phyloP scores from a whole-genome alignment of 2,113 vertebrate genomes.

The Triplophysa siluroides region DNA sequence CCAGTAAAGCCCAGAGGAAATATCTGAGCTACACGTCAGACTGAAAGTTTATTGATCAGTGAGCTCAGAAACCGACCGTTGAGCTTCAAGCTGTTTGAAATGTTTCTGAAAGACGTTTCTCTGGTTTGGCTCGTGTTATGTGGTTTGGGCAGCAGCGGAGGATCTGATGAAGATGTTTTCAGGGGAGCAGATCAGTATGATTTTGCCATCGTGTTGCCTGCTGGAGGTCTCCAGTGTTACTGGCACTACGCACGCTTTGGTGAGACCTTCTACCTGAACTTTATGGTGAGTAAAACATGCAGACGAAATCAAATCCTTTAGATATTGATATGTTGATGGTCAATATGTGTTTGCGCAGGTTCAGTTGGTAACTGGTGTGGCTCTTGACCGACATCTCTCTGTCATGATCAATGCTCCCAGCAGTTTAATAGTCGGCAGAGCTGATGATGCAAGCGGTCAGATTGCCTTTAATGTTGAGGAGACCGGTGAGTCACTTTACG shows the following conservation, averaged over 20 bases:
- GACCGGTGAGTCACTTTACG: constrained; percentile 74
- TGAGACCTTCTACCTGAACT: constrained; percentile 88
- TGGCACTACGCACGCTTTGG: constrained; percentile 87
- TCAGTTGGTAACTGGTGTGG: constrained; percentile 83
- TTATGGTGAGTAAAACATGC: constrained; percentile 76
- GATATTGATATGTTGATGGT: background rate
- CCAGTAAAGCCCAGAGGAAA: background rate
- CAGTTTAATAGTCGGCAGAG: constrained; percentile 71
- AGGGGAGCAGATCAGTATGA: constrained; percentile 81
- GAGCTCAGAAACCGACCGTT: background rate
- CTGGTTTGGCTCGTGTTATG: constrained; percentile 59
- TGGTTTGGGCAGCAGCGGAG: constrained; percentile 53
- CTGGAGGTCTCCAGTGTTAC: constrained; percentile 78
- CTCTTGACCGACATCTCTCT: constrained; percentile 75
- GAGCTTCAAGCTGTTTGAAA: constrained; percentile 9
- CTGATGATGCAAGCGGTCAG: constrained; percentile 79
- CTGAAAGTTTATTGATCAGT: constrained; percentile 40
- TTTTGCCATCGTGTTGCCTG: constrained; percentile 80
- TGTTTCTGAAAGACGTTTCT: background rate
- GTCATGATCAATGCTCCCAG: constrained; percentile 78
- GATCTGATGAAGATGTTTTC: constrained; percentile 75
- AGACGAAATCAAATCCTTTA: background rate
- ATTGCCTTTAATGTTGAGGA: constrained; percentile 83
- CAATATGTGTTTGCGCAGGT: constrained; percentile 74
- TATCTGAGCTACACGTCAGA: constrained; percentile 8